Percentiles rank a stretch among this genome's conserved stretches.
phyloP scores from a whole-genome alignment of 2,888 invertebrate species.

The Proisotoma minuta region DNA sequence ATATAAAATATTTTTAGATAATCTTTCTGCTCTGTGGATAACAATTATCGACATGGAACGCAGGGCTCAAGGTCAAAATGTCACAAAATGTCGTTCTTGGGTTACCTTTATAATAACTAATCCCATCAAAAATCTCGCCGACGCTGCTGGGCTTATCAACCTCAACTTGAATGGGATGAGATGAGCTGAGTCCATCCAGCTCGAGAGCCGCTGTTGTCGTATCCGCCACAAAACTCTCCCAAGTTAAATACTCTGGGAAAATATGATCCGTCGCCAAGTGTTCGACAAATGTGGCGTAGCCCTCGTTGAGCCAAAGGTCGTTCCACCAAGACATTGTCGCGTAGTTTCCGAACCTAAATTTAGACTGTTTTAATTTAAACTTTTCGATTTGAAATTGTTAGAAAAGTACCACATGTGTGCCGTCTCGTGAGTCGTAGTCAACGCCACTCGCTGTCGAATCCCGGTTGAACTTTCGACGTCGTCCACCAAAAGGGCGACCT shows the following conservation, averaged over 20 bases:
- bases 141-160: conserved; percentile 48
- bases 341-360: conserved; percentile 61
- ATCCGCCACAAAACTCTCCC: conserved; percentile 57
- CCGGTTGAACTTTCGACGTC: conserved; percentile 53
- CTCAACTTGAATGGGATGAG: conserved; percentile 50
- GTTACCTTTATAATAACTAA: conserved; percentile 50
- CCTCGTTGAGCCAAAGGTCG: conserved; percentile 76
- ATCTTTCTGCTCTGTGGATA: not conserved
- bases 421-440: conserved; percentile 55
- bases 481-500: conserved; percentile 57
- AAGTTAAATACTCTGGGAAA: conserved; percentile 58
- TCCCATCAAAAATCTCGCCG: conserved; percentile 50
- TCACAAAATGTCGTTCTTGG: too few relatives aligned
- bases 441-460: conserved; percentile 51
- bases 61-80: too few relatives aligned
- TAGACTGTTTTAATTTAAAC: too few relatives aligned
- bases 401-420: conserved; percentile 61
- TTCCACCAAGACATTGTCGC: conserved; percentile 54
- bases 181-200: conserved; percentile 54
- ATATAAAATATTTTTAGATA: too few relatives aligned
- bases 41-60: too few relatives aligned
- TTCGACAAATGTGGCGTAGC: conserved; percentile 65
- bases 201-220: conserved; percentile 53
- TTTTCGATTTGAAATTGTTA: too few relatives aligned
- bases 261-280: conserved; percentile 56